Conservation (phyloP, 2,113 vertebrate genomes). For the Martes martes region DNA sequence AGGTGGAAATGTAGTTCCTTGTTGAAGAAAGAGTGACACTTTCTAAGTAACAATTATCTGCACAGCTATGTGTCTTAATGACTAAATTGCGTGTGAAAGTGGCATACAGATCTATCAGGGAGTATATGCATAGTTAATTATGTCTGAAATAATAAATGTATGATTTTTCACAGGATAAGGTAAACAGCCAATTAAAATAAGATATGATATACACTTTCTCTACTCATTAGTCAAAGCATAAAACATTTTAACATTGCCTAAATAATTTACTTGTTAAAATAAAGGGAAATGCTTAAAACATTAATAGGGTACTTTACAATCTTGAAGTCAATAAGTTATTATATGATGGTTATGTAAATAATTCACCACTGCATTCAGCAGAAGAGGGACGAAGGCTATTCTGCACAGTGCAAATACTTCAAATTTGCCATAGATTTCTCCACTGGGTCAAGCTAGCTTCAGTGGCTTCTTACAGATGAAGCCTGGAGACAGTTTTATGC, state of each 20-base stretch:
- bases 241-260: constrained; percentile 81
- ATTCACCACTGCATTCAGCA: constrained; percentile 74
- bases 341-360: constrained; percentile 78
- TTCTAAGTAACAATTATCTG: constrained; percentile 68
- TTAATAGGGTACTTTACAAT: constrained; percentile 81
- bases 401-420: constrained; percentile 37
- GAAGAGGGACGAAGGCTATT: constrained; percentile 47
- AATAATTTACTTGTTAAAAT: constrained; percentile 86
- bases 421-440: neutral
- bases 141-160: constrained; percentile 80
- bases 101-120: constrained; percentile 71
- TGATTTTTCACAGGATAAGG: constrained; percentile 79
- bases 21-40: constrained; percentile 23
- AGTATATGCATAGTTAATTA: constrained; percentile 77
- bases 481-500: neutral
- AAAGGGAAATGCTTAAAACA: constrained; percentile 83
- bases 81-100: constrained; percentile 55
- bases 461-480: neutral
- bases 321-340: constrained; percentile 80
- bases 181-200: constrained; percentile 84
- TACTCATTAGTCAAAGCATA: constrained; percentile 83
- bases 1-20: neutral
- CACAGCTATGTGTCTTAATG: constrained; percentile 71
- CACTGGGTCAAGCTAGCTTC: neutral
- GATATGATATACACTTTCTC: constrained; percentile 72